Evolutionary conservation across 2,113 vertebrate genomes (phyloP), one percentile per base, ranked within the genome.

Genomic region (Sakesphorus luctuosus): DNA sequence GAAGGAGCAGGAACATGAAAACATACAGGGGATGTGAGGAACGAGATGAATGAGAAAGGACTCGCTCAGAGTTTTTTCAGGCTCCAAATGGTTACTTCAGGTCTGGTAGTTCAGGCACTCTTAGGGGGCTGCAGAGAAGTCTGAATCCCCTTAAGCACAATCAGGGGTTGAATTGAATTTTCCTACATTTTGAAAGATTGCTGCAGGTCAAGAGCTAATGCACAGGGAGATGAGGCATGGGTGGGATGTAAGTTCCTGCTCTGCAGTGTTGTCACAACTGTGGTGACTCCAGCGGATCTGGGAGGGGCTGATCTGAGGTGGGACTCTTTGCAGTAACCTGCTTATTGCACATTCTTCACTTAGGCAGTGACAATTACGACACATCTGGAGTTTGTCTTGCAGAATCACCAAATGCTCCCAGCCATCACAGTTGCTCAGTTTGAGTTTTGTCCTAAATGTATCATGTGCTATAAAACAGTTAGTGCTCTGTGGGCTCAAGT

Each of bases 301-400:
- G 52, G 47, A 78, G 23, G 20, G 13, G 28, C 16, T 73, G 40
- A 40, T 59, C n/a, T 69, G 35, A 73, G 86, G 83, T 23, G 44
- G 8, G 35, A 43, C 26, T 77, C 89, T 29, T 14, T 82, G 26
- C 18, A 75, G 10, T 43, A 50, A 13, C 61, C 36, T 62, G 6
- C n/a, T 52, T 68, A 24, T 9, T 83, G 19, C 23, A 10, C 79
- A 28, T 65, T 90, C 35, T 44, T 85, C 2, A 1, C 46, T 91
- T 75, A 18, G 28, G 2, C 3, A 24, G 58, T 90, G 62, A 69
- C 40, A 76, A 58, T 79, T 0, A 0, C 62, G 52, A 44, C 33
- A 19, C 21, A 23, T 68, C 56, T 72, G 49, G 71, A 93, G 23
- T 75, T 72, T 84, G 35, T 87, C 90, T 71, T 78, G 56, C 66